Evolutionary conservation across 37 sponge, comb jelly and placozoan species (phyloP), one percentile per base, ranked within the genome.

Genomic region (Diacarnus erythraeanus): DNA sequence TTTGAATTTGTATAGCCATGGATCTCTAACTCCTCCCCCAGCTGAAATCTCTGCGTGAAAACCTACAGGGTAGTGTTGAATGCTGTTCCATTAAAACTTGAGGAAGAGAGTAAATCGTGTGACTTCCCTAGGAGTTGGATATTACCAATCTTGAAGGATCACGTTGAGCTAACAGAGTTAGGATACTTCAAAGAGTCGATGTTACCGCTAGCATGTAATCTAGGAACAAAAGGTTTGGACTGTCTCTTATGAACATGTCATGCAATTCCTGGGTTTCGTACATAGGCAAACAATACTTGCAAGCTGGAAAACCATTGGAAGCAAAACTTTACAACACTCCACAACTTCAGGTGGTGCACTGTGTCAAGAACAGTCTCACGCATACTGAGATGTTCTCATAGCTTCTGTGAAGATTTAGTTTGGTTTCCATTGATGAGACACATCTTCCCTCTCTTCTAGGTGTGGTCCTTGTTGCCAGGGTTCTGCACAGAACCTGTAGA

Each of bases 71-170:
- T 85, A 37, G 95, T 94, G 27, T 44, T 94, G 58, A 18, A 20
- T 22, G 74, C 86, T 47, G 95, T 91, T 63, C 94, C 95, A 5
- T 64, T 94, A 59, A 51, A 81, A 59, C 64, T 94, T 60, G 90
- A 94, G 61, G 47, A 21, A 1, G 75, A 77, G 3, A 57, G n/a
- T 1, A 33, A 2, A 20, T 59, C 64, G 42, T 68, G 38, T 39
- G 90, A 91, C 35, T 91, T 98, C 59, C 90, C 91, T 26, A 75
- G 80, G 9, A 89, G 94, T 70, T 98, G 99, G 99, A 74, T 98
- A 5, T 72, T 98, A 4, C 95, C 93, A 31, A 83, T 96, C 35
- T 57, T 98, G 72, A 86, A 81, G 83, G 89, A 89, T 40, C 77
- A 91, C 61, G 58, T 94, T 20, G 56, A 35, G 21, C 64, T 82